Evolutionary conservation across 2,888 invertebrate species (phyloP).

Genomic region (Drosophila sordidapex): DNA sequence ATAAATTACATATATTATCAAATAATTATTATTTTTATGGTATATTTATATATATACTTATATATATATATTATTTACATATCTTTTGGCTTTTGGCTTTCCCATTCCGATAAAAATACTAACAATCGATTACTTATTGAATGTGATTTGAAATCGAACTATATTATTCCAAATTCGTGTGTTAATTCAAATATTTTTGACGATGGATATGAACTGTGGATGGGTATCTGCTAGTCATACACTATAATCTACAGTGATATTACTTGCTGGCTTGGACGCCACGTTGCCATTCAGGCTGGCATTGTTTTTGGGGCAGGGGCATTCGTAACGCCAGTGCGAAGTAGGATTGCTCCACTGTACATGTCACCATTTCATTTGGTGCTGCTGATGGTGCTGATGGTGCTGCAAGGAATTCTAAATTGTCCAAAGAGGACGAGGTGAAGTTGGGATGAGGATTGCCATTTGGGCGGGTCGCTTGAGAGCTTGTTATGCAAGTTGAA

Average conservation of each 20-base stretch:
- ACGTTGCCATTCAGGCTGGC: conserved; percentile 44
- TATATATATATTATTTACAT: no score
- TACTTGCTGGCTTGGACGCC: conserved; percentile 39
- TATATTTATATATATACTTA: no score
- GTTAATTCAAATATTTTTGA: background rate
- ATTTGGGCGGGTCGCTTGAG: conserved; percentile 41
- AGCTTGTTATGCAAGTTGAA: conserved; percentile 72
- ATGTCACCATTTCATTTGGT: conserved; percentile 73
- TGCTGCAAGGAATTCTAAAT: conserved; percentile 61
- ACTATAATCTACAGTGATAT: no score
- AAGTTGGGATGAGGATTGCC: conserved; percentile 12
- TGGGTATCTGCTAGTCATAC: conserved; percentile 1
- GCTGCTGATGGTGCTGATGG: background rate
- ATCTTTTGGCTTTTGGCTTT: background rate
- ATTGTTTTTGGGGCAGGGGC: conserved; percentile 39
- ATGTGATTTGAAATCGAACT: background rate
- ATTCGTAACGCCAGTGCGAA: conserved; percentile 38
- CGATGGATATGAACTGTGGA: background rate
- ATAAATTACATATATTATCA: no score
- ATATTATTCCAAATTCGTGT: background rate
- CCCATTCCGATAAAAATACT: no score
- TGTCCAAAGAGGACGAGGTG: conserved; percentile 17
- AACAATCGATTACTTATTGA: background rate
- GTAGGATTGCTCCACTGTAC: conserved; percentile 36
- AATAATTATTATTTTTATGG: no score